Evolutionary conservation across 2,797 vertebrate species (phyloP).

Genomic region (Cyprinella venusta): DNA sequence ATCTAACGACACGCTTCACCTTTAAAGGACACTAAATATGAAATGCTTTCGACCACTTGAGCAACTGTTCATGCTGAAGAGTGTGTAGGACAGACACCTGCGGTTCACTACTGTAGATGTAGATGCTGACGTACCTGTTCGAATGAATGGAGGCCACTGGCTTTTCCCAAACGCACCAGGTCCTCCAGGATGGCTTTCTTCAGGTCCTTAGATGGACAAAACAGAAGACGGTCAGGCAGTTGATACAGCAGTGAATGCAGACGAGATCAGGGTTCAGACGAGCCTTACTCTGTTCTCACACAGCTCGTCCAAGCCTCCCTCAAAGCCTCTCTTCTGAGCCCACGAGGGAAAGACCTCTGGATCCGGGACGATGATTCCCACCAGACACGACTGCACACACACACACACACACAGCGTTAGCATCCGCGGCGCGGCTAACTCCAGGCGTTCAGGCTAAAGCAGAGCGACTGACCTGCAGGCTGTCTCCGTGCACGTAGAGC

Average conservation of each 20-base stretch:
- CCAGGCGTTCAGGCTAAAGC: too few species aligned
- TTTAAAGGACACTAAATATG: not conserved
- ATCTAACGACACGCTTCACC: not conserved
- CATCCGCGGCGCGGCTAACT: not conserved
- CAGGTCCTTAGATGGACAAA: conserved; percentile 78
- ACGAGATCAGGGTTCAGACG: not conserved
- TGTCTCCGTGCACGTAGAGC: conserved; percentile 94
- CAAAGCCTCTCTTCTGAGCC: conserved; percentile 92
- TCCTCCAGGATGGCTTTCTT: conserved; percentile 94
- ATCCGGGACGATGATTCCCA: conserved; percentile 95
- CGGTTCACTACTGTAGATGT: not conserved
- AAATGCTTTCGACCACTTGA: not conserved
- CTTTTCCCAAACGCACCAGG: conserved; percentile 90
- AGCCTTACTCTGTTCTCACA: conserved; percentile 86
- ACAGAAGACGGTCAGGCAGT: not conserved
- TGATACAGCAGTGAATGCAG: not conserved
- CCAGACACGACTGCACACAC: conserved; percentile 87
- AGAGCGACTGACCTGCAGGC: conserved; percentile 84
- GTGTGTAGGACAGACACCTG: not conserved
- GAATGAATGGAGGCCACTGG: conserved; percentile 94
- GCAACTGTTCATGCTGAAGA: not conserved
- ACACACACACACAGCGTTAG: not conserved
- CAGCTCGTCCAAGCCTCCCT: conserved; percentile 85
- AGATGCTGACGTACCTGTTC: conserved; percentile 89
- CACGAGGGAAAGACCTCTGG: conserved; percentile 91